Evolutionary conservation across 1,140 invertebrate species (phyloP).

Genomic region (Oedothorax gibbosus): DNA sequence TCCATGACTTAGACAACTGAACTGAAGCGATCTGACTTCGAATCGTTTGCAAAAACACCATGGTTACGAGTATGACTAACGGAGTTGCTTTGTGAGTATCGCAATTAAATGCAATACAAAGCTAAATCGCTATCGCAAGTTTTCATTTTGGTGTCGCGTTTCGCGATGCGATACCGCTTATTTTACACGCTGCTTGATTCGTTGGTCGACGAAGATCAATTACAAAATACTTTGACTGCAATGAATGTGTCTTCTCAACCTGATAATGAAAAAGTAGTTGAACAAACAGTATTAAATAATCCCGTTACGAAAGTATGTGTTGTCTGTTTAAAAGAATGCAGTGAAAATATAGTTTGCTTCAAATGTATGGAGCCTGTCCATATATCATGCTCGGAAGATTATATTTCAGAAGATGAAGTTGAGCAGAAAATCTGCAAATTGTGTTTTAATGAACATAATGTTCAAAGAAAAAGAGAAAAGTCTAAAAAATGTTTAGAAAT

Average conservation of each 20-base stretch:
- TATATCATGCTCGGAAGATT: slow-evolving; percentile 15
- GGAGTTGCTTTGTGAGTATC: too few species aligned
- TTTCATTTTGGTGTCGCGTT: too few species aligned
- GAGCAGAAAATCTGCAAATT: slow-evolving; percentile 9
- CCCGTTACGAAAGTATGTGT: slow-evolving; percentile 54
- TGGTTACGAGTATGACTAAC: too few species aligned
- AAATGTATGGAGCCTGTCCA: slow-evolving; percentile 1
- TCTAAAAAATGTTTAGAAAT: slow-evolving; percentile 35
- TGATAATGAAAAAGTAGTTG: slow-evolving; percentile 50
- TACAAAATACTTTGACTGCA: slow-evolving; percentile 41
- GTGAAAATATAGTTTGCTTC: slow-evolving; percentile 27
- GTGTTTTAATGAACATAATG: slow-evolving; percentile 29
- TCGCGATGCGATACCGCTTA: too few species aligned
- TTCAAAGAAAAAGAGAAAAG: slow-evolving; percentile 11
- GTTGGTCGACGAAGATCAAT: not conserved
- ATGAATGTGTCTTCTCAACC: slow-evolving; percentile 53
- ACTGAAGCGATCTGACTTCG: too few species aligned
- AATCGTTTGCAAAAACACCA: too few species aligned
- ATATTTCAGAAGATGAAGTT: slow-evolving; percentile 14
- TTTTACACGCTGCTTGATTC: too few species aligned
- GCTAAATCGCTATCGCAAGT: too few species aligned
- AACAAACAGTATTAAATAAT: slow-evolving; percentile 56
- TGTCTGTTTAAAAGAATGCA: slow-evolving; percentile 37
- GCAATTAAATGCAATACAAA: too few species aligned
- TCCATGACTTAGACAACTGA: too few species aligned